A percentile compares a stretch with the other conserved stretches of the same genome.
Evolutionary conservation across 1,140 invertebrate genomes (phyloP).

Genomic region (Danaus plexippus): DNA sequence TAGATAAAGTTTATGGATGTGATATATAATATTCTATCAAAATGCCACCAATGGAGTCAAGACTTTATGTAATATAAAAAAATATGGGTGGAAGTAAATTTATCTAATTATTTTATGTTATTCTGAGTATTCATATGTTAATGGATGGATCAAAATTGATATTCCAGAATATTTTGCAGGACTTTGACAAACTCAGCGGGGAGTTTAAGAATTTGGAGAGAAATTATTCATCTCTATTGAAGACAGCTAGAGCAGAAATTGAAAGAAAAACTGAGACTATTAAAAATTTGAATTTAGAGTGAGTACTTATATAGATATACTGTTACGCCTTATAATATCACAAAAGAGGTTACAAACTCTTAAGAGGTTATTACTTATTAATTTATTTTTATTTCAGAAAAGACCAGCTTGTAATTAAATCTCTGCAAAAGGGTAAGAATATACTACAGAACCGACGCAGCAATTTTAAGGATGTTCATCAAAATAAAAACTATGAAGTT

Average conservation of each 20-base stretch:
- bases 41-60: too few species aligned
- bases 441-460: constrained; percentile 8
- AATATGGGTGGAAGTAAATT: too few species aligned
- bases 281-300: constrained; percentile 50
- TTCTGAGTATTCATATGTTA: not conserved
- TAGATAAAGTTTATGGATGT: too few species aligned
- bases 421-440: constrained; percentile 23
- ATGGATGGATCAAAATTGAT: constrained; percentile 55
- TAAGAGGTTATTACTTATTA: not conserved
- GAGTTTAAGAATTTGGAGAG: constrained; percentile 49
- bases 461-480: constrained; percentile 7
- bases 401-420: constrained; percentile 34
- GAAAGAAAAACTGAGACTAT: constrained; percentile 56
- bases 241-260: constrained; percentile 55
- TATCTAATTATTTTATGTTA: too few species aligned
- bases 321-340: not conserved
- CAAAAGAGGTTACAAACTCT: not conserved
- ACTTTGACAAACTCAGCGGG: constrained; percentile 46
- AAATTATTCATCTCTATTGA: constrained; percentile 59
- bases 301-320: constrained; percentile 25
- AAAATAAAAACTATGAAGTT: constrained; percentile 5
- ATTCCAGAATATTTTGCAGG: constrained; percentile 64
- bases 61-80: too few species aligned
- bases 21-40: too few species aligned
- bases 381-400: constrained; percentile 29